Percentiles rank a stretch among this genome's conserved stretches.
phyloP scores from a whole-genome alignment of 2,888 invertebrate genomes.

The Harpagoxenus sublaevis region DNA sequence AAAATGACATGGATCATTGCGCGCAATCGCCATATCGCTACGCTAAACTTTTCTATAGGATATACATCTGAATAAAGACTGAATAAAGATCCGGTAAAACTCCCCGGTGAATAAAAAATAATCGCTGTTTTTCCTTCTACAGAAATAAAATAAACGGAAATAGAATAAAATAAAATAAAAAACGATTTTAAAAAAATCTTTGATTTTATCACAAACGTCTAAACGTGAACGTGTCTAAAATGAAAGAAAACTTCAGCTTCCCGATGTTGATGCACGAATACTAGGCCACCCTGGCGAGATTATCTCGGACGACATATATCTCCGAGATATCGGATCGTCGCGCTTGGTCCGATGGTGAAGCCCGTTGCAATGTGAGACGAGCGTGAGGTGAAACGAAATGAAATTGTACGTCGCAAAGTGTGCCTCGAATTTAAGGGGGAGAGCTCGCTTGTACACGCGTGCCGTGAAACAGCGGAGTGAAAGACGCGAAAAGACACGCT shows the following conservation, averaged over 20 bases:
- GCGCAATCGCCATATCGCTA: constrained; percentile 24
- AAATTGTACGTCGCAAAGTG: constrained; percentile 35
- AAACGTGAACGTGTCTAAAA: background rate
- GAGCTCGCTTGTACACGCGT: constrained; percentile 25
- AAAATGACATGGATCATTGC: constrained; percentile 31
- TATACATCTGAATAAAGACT: constrained; percentile 14
- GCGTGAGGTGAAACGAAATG: constrained; percentile 37
- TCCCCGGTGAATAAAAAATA: background rate
- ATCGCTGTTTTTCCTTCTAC: background rate
- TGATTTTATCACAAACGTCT: background rate
- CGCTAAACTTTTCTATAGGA: background rate
- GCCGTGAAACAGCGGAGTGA: constrained; percentile 10
- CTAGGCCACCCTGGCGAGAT: constrained; percentile 52
- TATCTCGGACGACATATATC: background rate
- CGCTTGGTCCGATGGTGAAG: constrained; percentile 12
- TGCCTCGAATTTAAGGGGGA: constrained; percentile 19
- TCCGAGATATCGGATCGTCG: constrained; percentile 13
- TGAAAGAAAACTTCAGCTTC: background rate
- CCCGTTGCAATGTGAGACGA: constrained; percentile 31
- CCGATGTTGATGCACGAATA: constrained; percentile 7
- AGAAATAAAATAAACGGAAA: constrained; percentile 8
- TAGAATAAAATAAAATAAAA: constrained; percentile 25
- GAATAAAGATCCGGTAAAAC: background rate
- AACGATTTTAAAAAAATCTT: constrained; percentile 9
- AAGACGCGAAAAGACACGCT: background rate